Evolutionary conservation across 2,888 invertebrate species (phyloP).

Genomic region (Sarcophaga subvicina): DNA sequence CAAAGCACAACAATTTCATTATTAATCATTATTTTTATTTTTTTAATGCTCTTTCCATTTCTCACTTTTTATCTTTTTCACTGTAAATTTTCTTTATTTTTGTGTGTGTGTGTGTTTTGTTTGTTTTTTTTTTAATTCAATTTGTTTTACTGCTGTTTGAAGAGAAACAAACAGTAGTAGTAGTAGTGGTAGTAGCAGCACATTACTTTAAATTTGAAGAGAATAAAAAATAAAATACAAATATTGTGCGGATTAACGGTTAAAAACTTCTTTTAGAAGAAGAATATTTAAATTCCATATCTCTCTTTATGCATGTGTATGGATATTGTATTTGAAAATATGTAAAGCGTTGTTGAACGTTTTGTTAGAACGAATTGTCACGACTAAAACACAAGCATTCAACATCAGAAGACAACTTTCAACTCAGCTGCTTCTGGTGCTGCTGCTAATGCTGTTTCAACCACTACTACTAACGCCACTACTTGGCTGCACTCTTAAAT

Average conservation of each 20-base stretch:
- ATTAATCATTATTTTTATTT: background rate
- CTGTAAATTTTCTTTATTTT: background rate
- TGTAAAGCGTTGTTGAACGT: conserved; percentile 65
- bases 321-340: background rate
- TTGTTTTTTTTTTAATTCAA: background rate
- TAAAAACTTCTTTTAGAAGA: background rate
- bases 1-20: background rate
- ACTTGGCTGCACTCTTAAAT: background rate
- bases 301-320: background rate
- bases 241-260: conserved; percentile 14
- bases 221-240: background rate
- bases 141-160: background rate
- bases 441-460: background rate
- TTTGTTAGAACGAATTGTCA: conserved; percentile 71
- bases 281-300: background rate
- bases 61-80: background rate
- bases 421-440: background rate
- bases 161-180: background rate
- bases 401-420: conserved; percentile 41
- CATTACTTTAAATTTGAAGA: background rate
- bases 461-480: background rate
- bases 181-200: background rate
- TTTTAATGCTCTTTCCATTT: background rate
- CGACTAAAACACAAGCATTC: conserved; percentile 68
- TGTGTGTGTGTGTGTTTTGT: too few species aligned